Evolutionary conservation across 1,140 invertebrate species (phyloP), one percentile per base, ranked within the genome.

Genomic region (Drosophila baimaii): DNA sequence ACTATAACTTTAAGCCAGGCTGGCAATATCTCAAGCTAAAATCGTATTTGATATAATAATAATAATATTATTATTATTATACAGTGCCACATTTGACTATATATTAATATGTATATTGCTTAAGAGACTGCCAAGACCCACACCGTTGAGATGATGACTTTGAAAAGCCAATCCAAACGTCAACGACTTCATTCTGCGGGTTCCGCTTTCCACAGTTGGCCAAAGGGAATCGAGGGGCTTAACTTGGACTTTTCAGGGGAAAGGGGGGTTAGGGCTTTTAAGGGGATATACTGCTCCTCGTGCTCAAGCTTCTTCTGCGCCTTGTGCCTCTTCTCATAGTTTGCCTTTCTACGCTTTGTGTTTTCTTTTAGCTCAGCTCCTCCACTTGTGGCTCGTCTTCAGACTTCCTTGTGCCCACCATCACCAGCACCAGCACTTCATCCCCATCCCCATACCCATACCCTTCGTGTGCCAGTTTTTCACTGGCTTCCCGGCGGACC

Each of bases 121-220:
- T 19, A 12, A 27, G 29, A 29, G 15, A 63, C 33, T 63, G 52
- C 7, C 39, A 46, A 46, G 55, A 73, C 49, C 56, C 9, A 17
- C 54, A 54, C 41, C 37, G 56, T 54, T 61, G 46, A 13, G 33
- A 79, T 78, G 70, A 81, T 81, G 72, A 62, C 75, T 76, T 70
- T 65, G 44, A 54, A 78, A 79, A 79, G 66, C 79, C 79, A 82
- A 86, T 88, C 66, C 82, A 64, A 77, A 79, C 82, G 78, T 85
- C 82, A 86, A 86, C 83, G 82, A 86, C 82, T 86, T 81, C 74
- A 88, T 86, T 86, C 64, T 62, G 75, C 65, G 69, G 82, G 69
- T 39, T 88, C 65, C 82, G 71, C 65, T 75, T 81, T 68, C 65
- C n/a, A n/a, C n/a, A 85, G 69, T 65, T 58, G 35, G 49, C 35